Evolutionary conservation across 2,888 invertebrate genomes (phyloP), one percentile per base, ranked within the genome.

Genomic region (Cryptocephalus moraei): DNA sequence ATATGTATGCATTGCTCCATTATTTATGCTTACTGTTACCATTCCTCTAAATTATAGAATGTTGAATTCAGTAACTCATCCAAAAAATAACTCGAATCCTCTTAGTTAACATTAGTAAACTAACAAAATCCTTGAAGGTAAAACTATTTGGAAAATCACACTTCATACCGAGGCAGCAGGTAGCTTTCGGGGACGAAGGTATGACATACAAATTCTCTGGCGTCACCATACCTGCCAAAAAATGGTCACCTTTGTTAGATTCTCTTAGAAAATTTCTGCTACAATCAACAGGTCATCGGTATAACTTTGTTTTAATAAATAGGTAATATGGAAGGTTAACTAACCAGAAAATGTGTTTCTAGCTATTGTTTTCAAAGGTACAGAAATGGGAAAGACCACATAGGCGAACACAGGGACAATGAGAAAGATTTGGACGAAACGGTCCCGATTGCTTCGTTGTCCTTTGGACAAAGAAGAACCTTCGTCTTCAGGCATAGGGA

Each of bases 321-420:
- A 80, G 78, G 84, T 83, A 63, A 31, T 31, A 22, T n/a, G 10
- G n/a, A 10, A 32, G 22, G 36, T 13, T 38, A 38, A 36, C 39
- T 41, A 44, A 6, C 32, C 36, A 45, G 41, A 41, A 22, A 32
- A 33, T 46, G 9, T 33, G 32, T 41, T 38, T 14, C 40, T 33
- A 12, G 32, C 14, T 39, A 44, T 46, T 33, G 22, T 51, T 46
- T 46, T 49, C 55, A 8, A 57, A 84, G 84, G 64, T 85, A 84
- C 60, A 73, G 77, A 61, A 75, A 82, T 68, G 84, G 84, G 9
- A 64, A 67, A 38, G 84, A 85, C 62, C 78, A 82, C 56, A 83
- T 85, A 67, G 82, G 84, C 9, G 82, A 83, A 59, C 84, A 85
- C 59, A 73, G 79, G 60, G 85, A 85, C 61, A 80, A 81, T 59